Percentiles rank a stretch among this genome's conserved stretches.
Conservation (phyloP, 2,888 invertebrate species). For the Dugesia japonica region DNA sequence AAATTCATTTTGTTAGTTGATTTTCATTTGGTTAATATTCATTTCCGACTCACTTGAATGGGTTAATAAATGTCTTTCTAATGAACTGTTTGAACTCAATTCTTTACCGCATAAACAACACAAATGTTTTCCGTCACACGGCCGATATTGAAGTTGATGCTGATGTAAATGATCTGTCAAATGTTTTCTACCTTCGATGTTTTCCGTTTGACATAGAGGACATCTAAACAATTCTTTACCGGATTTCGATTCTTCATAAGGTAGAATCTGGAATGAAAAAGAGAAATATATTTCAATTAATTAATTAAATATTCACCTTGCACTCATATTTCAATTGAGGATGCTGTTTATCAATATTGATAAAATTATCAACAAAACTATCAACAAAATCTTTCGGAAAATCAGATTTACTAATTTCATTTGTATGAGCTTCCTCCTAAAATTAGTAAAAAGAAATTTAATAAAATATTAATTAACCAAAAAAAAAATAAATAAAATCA, state of each 20-base stretch:
- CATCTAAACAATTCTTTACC: constrained; percentile 51
- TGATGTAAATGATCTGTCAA: constrained; percentile 32
- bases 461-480: neutral
- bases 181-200: constrained; percentile 25
- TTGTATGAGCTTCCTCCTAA: neutral
- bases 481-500: neutral
- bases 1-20: too few relatives aligned
- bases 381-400: neutral
- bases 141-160: constrained; percentile 30
- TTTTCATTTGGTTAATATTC: too few relatives aligned
- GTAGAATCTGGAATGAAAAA: constrained; percentile 41
- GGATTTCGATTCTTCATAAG: constrained; percentile 38
- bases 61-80: constrained; percentile 64
- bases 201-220: constrained; percentile 53
- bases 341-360: neutral
- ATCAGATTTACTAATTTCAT: neutral
- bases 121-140: constrained; percentile 45
- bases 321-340: constrained; percentile 8
- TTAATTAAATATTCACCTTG: neutral
- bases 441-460: neutral
- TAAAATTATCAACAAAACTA: neutral
- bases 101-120: constrained; percentile 59
- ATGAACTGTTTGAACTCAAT: constrained; percentile 61
- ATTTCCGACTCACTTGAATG: constrained; percentile 56
- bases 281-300: neutral